phyloP scores from a whole-genome alignment of 1,140 invertebrate species.

The Sipha flava region DNA sequence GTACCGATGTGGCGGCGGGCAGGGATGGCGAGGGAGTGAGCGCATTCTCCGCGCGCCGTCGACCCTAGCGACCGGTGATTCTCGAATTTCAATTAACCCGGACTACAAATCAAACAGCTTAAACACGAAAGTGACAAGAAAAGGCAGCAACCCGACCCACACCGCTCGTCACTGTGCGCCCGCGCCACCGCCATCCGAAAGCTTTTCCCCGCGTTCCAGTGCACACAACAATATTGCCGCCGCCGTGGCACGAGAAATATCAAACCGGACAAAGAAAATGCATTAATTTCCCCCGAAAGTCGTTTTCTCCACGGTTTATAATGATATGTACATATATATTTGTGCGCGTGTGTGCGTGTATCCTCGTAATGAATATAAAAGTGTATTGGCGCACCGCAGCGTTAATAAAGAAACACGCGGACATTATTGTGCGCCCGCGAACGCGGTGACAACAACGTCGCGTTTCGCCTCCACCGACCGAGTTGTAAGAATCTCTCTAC shows the following conservation, averaged over 20 bases:
- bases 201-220: background rate
- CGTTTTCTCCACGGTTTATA: background rate
- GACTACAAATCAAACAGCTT: conserved; percentile 31
- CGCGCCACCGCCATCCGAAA: background rate
- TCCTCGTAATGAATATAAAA: conserved; percentile 26
- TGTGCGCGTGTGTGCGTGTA: background rate
- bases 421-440: too few species aligned
- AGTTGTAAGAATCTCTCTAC: too few species aligned
- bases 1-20: background rate
- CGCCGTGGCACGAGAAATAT: background rate
- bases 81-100: conserved; percentile 31
- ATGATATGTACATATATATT: too few species aligned
- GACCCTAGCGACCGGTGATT: conserved; percentile 27
- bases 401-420: too few species aligned
- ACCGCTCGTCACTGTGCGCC: background rate
- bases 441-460: too few species aligned
- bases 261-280: conserved; percentile 32
- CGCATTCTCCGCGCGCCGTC: background rate
- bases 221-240: background rate
- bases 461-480: too few species aligned
- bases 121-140: conserved; percentile 30
- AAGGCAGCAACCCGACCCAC: conserved; percentile 19
- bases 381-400: too few species aligned
- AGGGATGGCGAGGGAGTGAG: background rate
- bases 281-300: conserved; percentile 22